Evolutionary conservation across 30 jellyfish, hydroid and myxozoan species (phyloP), one percentile per base, ranked within the genome.

Genomic region (Mastigias papua): DNA sequence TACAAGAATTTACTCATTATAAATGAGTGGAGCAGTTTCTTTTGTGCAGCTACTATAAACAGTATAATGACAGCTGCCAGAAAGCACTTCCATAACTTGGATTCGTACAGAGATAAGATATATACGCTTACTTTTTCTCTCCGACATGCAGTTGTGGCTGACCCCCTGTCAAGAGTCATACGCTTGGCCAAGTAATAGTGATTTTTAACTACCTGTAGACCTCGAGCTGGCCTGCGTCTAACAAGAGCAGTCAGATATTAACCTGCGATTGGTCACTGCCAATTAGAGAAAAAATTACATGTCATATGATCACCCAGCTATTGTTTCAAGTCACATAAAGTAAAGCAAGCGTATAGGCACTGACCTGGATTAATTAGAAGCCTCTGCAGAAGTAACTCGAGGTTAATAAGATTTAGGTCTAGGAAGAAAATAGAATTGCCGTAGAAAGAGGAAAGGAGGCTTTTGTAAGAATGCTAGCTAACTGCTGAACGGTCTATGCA

Each of bases 361-460:
- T 77, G 88, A 77, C 88, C 78, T 37, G 35, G 35, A 15, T 29
- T 67, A 77, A 77, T 77, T 77, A 77, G 88, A 62, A 42, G 75
- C 67, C 48, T 67, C 67, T 31, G 62, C 62, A 67, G 64, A 77
- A 60, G 50, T 54, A 58, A 63, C 15, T 58, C 30, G 88, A 77
- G 88, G 88, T 74, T 60, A 50, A 60, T 60, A 30, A 21, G 78
- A 32, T 32, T 65, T 32, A 13, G 42, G 42, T 17, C 3, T n/a
- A n/a, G n/a, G n/a, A n/a, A n/a, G n/a, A n/a, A n/a, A n/a, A n/a
- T n/a, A n/a, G n/a, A n/a, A n/a, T n/a, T n/a, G n/a, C n/a, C n/a
- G n/a, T n/a, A n/a, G n/a, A n/a, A n/a, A n/a, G n/a, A n/a, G 83
- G 4, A 37, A 23, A 49, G 34, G 20, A 32, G 34, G 68, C 48